phyloP scores from a whole-genome alignment of 2,113 vertebrate genomes.

The human region GRCh38 chr5:117765501-117766000 shows the following conservation, averaged over 20 bases:
- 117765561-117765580: background rate
- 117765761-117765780: background rate
- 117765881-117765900: background rate
- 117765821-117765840: background rate
- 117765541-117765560: background rate
- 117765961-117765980: background rate
- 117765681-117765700: background rate
- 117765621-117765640: background rate
- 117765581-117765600: background rate
- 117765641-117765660: background rate
- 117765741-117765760: background rate
- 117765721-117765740: background rate
- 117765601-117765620: background rate
- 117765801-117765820: background rate
- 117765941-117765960: background rate
- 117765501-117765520: no score
- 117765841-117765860: slow-evolving; percentile 6
- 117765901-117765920: background rate
- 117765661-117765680: background rate
- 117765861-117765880: background rate
- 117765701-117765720: background rate
- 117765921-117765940: background rate
- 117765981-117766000: no score
- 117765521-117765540: no score
- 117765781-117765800: background rate